A percentile compares a stretch with the other conserved stretches of the same genome.
These are phyloP conservation scores for Oryzias melastigma DNA, from an alignment of 2,113 vertebrate species.

Conservation along the genomic window DNA sequence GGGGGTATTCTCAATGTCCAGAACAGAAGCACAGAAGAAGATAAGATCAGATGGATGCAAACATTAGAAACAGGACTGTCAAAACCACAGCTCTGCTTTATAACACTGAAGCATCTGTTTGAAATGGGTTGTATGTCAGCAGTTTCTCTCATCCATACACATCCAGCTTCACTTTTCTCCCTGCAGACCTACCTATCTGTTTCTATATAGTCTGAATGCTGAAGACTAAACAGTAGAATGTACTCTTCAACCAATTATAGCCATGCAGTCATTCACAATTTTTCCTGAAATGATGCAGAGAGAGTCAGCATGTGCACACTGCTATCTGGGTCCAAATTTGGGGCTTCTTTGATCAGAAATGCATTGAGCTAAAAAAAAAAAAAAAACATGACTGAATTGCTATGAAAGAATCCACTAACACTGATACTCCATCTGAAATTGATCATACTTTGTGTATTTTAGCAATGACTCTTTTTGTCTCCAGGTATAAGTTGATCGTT, in stretches of 20 bases:
- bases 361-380: no score
- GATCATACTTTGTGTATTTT: no score
- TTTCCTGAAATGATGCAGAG: not conserved
- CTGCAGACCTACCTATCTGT: slow-evolving; percentile 10
- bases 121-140: slow-evolving; percentile 15
- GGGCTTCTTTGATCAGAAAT: no score
- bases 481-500: not conserved
- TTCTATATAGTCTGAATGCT: slow-evolving; percentile 4
- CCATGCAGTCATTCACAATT: not conserved
- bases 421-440: no score
- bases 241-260: slow-evolving; percentile 6
- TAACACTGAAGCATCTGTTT: slow-evolving; percentile 10
- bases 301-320: no score
- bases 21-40: not conserved
- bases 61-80: not conserved
- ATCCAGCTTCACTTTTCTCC: slow-evolving; percentile 7
- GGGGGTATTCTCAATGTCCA: not conserved
- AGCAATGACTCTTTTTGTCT: no score
- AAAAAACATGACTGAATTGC: no score
- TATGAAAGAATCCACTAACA: no score
- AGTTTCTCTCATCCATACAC: slow-evolving; percentile 15
- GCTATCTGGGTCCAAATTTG: no score
- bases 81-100: slow-evolving; percentile 1
- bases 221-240: slow-evolving; percentile 20
- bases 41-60: not conserved